Base-by-base conservation (phyloP, 1,140 invertebrate species). In the Aphis craccivora region DNA sequence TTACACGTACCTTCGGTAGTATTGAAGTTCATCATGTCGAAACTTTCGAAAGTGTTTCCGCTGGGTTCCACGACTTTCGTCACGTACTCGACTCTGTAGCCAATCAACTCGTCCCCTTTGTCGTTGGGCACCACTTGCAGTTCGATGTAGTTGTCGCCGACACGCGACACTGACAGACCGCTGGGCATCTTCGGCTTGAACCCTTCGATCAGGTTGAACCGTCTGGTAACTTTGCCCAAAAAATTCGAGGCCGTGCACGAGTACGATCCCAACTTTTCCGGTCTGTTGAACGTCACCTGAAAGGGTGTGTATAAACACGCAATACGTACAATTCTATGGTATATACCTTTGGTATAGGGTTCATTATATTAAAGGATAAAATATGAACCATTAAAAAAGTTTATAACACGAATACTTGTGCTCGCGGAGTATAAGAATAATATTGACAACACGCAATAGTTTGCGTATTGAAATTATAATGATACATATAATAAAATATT, bases 281-380 rank as follows among this genome's bases (percentile, higher is more conserved):
- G 91, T 55, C 40, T 84, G 35, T 84, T 55, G n/a, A 93, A 93
- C n/a, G 91, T 93, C 48, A 93, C 91, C 91, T 93, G 37, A 23
- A 60, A 25, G 55, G 53, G 51, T 5, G 35, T 11, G 35, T 22
- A 89, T 14, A 53, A 43, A 89, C 48, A 35, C 84, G 43, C 43
- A 23, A 25, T 30, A 30, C 25, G 40, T 45, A 43, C 30, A n/a
- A n/a, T 6, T n/a, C 30, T 18, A n/a, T 76, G 30, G 60, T 60
- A 60, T 60, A 60, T 2, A 8, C 1, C 8, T 55, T 8, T 25
- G 53, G 55, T 20, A 86, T 18, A 18, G 40, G 25, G 23, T 45
- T 11, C 4, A 30, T 4, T 45, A 25, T 25, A 84, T 84, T 43
- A 67, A n/a, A 83, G 30, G 14, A 76, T 76, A 76, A n/a, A n/a